These are phyloP conservation scores for Abramis brama DNA, from an alignment of 2,113 vertebrate genomes.

Conservation along the genomic window DNA sequence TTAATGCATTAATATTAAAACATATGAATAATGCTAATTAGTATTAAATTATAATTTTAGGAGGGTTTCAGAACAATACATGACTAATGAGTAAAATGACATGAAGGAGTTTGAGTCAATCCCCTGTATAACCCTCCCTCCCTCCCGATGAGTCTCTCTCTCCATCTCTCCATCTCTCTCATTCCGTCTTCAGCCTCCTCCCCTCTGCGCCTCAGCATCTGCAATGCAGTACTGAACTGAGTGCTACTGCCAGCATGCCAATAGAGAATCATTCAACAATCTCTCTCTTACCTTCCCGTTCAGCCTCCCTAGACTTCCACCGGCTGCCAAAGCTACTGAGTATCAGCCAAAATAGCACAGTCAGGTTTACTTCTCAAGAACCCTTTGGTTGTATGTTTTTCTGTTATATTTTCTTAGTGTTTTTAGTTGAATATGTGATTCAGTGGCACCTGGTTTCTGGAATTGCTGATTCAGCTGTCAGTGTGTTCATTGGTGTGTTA, in stretches of 20 bases:
- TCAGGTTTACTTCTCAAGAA: neutral
- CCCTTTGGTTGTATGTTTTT: neutral
- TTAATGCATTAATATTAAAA: neutral
- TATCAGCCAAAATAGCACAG: neutral
- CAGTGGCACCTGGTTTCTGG: neutral
- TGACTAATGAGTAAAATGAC: neutral
- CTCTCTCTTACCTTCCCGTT: slow-evolving; percentile 6
- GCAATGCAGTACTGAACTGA: slow-evolving; percentile 59
- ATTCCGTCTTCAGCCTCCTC: slow-evolving; percentile 12
- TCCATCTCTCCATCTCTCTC: neutral
- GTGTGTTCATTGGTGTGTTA: neutral
- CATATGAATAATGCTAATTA: neutral
- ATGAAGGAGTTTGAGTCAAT: neutral
- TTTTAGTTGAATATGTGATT: neutral
- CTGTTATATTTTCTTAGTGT: neutral
- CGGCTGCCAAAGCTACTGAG: neutral
- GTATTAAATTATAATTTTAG: neutral
- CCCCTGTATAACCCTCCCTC: neutral
- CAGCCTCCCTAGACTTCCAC: neutral
- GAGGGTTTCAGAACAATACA: neutral
- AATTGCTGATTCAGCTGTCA: neutral
- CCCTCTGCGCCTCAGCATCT: slow-evolving; percentile 48
- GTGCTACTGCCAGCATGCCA: slow-evolving; percentile 27
- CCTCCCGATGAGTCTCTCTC: slow-evolving; percentile 4
- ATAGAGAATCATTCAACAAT: neutral